Percentiles rank a stretch among this genome's conserved stretches.
Evolutionary conservation across 2,797 vertebrate species (phyloP).

Genomic region (Cryptoblepharus egeriae): DNA sequence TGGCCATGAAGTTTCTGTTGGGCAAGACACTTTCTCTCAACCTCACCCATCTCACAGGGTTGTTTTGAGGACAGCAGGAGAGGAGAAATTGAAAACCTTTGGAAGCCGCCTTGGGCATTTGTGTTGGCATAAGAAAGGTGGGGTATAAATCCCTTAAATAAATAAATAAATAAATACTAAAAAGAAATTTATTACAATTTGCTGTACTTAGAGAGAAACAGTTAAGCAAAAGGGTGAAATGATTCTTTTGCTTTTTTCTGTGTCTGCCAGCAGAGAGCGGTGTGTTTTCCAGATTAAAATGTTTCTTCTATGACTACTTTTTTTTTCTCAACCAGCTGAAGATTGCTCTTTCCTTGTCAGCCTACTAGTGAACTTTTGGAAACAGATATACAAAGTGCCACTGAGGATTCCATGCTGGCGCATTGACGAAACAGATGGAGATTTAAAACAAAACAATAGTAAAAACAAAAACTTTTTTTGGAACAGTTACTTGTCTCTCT

Average conservation of each 20-base stretch:
- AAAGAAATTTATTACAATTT: background rate
- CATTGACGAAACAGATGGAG: constrained; percentile 66
- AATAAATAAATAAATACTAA: no score
- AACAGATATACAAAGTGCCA: constrained; percentile 68
- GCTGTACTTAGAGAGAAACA: background rate
- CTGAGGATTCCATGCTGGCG: constrained; percentile 64
- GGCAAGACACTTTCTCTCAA: no score
- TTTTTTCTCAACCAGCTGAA: constrained; percentile 10
- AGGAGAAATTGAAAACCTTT: no score
- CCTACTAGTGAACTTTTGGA: constrained; percentile 58
- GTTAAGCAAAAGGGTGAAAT: no score
- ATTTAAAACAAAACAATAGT: constrained; percentile 37
- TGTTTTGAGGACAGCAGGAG: no score
- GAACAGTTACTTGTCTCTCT: constrained; percentile 24
- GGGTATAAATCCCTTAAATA: no score
- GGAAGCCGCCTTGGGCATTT: no score
- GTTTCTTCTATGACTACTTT: constrained; percentile 25
- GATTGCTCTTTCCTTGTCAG: constrained; percentile 55
- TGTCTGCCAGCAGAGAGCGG: constrained; percentile 72
- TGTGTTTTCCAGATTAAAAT: constrained; percentile 65
- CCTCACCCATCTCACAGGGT: no score
- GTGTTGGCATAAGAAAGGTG: no score
- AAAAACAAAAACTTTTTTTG: constrained; percentile 17
- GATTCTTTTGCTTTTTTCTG: background rate
- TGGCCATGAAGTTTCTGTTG: no score